Evolutionary conservation across 1,140 invertebrate species (phyloP).

Genomic region (Stegodyphus mimosarum): DNA sequence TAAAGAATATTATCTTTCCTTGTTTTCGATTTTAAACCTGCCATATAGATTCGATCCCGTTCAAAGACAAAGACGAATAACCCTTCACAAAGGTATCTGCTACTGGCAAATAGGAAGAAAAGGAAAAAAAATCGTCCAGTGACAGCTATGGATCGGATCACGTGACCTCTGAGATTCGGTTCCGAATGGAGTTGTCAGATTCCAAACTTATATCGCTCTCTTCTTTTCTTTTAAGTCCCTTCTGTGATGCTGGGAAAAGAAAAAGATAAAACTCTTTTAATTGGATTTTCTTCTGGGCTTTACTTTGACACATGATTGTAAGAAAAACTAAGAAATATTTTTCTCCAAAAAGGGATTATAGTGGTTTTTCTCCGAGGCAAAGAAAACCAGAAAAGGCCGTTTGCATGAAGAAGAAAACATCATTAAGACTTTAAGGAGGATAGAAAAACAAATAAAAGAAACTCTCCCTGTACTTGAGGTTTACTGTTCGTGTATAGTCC

Average conservation of each 20-base stretch:
- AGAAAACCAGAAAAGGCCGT: not conserved
- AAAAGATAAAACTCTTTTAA: constrained; percentile 21
- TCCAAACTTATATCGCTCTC: constrained; percentile 12
- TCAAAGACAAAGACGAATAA: no score
- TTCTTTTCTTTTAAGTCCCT: not conserved
- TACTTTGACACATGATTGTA: constrained; percentile 35
- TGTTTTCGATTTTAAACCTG: no score
- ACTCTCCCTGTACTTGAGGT: no score
- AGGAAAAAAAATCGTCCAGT: not conserved
- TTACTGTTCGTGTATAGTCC: no score
- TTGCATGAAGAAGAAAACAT: not conserved
- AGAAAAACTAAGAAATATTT: not conserved
- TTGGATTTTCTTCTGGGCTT: constrained; percentile 40
- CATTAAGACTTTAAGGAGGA: no score
- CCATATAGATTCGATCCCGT: no score
- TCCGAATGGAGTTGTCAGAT: constrained; percentile 36
- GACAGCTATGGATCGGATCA: constrained; percentile 17
- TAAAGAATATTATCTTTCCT: no score
- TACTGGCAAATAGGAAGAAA: no score
- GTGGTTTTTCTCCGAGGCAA: not conserved
- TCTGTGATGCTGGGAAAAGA: not conserved
- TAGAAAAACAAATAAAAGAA: no score
- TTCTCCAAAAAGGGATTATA: constrained; percentile 9
- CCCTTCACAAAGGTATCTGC: no score
- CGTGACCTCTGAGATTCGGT: constrained; percentile 30